Conservation (phyloP, 2,113 vertebrate genomes). For the Bagarius yarrelli region DNA sequence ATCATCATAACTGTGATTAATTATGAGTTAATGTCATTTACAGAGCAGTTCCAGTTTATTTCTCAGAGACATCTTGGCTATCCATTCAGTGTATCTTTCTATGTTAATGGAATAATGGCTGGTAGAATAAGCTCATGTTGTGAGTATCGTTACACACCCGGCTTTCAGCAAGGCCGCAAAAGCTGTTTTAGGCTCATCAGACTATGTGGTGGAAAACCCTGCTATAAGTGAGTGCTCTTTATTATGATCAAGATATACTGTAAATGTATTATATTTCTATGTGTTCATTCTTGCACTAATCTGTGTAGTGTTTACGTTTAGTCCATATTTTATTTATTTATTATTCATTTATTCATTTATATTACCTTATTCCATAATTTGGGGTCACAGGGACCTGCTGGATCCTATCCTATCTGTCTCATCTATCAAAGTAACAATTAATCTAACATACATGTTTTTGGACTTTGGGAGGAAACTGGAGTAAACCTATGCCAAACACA, state of each 20-base stretch:
- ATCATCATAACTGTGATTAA: neutral
- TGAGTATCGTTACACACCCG: slow-evolving; percentile 74
- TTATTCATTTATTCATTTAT: no score
- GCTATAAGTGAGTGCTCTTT: slow-evolving; percentile 67
- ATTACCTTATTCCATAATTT: no score
- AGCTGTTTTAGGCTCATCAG: slow-evolving; percentile 71
- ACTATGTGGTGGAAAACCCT: slow-evolving; percentile 73
- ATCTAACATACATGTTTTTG: no score
- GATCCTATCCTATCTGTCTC: no score
- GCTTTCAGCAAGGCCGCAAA: slow-evolving; percentile 73
- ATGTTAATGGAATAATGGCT: slow-evolving; percentile 68
- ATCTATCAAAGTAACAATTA: no score
- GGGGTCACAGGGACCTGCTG: no score
- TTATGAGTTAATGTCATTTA: neutral
- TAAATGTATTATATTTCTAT: neutral
- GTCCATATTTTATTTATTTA: neutral
- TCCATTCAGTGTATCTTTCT: slow-evolving; percentile 74
- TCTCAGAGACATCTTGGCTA: slow-evolving; percentile 73
- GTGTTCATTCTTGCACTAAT: neutral
- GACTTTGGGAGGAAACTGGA: no score
- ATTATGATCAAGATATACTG: neutral
- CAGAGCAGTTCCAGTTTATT: slow-evolving; percentile 74
- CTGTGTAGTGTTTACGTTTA: neutral
- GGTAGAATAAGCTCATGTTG: slow-evolving; percentile 77
- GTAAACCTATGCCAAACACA: no score